Conservation (phyloP, 2,888 invertebrate species). For the Diarsia rubi region DNA sequence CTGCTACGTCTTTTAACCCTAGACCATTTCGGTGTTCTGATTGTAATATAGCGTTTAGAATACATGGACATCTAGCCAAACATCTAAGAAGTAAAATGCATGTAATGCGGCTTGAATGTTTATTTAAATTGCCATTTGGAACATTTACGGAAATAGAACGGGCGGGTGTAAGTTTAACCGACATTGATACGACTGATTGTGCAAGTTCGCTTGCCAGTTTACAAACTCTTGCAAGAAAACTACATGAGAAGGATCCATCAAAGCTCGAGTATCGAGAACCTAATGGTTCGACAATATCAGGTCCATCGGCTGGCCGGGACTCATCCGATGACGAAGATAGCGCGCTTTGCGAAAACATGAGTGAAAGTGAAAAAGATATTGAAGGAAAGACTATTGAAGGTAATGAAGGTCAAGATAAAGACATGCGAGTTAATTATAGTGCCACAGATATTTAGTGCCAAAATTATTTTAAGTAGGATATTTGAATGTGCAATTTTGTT, state of each 20-base stretch:
- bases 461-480: conserved; percentile 90
- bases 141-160: conserved; percentile 98
- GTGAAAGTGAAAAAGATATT: conserved; percentile 88
- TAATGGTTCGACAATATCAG: conserved; percentile 77
- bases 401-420: conserved; percentile 85
- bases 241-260: conserved; percentile 95
- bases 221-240: conserved; percentile 94
- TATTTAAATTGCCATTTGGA: conserved; percentile 98
- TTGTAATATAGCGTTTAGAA: conserved; percentile 98
- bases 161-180: conserved; percentile 96
- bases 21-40: conserved; percentile 98
- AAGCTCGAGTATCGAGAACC: conserved; percentile 93
- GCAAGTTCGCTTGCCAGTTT: conserved; percentile 98
- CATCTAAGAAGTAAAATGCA: conserved; percentile 99
- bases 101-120: conserved; percentile 97
- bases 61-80: conserved; percentile 99
- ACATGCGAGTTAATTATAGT: conserved; percentile 89
- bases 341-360: conserved; percentile 76
- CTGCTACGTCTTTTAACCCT: conserved; percentile 97
- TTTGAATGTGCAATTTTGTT: conserved; percentile 90
- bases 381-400: conserved; percentile 86
- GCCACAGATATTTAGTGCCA: conserved; percentile 93
- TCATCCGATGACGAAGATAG: conserved; percentile 91
- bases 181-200: conserved; percentile 99
- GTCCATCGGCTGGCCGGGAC: conserved; percentile 84